Conservation (phyloP, 2,113 vertebrate genomes). For the Ceuthmochares aereus region DNA sequence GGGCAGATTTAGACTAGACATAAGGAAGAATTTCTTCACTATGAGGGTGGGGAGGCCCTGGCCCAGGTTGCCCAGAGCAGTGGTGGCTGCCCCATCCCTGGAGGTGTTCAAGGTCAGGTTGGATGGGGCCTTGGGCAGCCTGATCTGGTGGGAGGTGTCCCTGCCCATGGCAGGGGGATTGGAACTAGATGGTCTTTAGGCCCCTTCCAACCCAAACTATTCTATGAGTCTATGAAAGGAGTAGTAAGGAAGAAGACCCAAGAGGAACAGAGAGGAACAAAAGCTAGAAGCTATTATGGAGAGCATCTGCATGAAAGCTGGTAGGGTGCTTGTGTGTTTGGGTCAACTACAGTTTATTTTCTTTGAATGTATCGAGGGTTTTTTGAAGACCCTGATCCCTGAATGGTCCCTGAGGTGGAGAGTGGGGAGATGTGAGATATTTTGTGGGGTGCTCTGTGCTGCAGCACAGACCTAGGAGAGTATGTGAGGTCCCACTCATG, state of each 20-base stretch:
- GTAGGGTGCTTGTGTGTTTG: neutral
- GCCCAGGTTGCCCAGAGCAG: no score
- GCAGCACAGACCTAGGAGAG: neutral
- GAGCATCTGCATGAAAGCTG: neutral
- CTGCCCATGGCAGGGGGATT: no score
- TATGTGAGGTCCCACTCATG: fast-evolving
- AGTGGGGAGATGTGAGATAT: neutral
- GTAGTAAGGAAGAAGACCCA: neutral
- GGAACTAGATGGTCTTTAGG: no score
- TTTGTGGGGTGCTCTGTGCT: neutral
- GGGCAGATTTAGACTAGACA: no score
- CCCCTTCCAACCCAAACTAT: no score
- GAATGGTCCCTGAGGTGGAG: neutral
- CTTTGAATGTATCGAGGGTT: neutral
- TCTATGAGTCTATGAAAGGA: neutral
- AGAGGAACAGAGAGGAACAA: neutral
- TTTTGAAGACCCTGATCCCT: neutral
- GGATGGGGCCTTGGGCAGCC: no score
- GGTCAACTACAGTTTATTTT: neutral
- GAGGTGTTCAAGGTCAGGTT: no score
- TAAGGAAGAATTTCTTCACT: no score
- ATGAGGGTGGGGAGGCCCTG: no score
- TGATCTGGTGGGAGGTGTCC: no score
- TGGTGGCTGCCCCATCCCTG: no score
- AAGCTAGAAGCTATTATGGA: neutral